A percentile compares a stretch with the other conserved stretches of the same genome.
Conservation (phyloP, 2,113 vertebrate species). For the Crotophaga sulcirostris region DNA sequence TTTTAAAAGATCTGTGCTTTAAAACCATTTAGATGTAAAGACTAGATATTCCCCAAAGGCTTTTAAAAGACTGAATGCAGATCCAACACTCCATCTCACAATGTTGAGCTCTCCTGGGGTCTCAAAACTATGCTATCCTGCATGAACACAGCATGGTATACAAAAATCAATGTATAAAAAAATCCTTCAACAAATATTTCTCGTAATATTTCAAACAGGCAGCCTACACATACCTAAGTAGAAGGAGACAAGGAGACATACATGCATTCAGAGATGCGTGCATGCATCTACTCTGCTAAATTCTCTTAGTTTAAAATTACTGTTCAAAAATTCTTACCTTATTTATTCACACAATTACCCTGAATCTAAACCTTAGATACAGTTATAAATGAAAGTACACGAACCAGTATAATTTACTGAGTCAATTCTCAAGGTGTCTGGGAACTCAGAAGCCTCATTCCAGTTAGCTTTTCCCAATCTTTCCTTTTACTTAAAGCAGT, state of each 20-base stretch:
- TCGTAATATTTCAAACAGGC: neutral
- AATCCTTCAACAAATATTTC: neutral
- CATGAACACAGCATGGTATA: neutral
- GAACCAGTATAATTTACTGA: neutral
- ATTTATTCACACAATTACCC: neutral
- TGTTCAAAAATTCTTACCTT: neutral
- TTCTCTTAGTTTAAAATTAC: neutral
- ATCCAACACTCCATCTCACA: neutral
- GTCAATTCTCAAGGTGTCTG: neutral
- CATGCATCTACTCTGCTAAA: neutral
- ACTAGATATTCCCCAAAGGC: neutral
- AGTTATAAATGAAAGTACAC: neutral
- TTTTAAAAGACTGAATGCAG: neutral
- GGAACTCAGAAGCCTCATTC: neutral
- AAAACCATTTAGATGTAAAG: neutral
- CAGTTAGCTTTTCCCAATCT: neutral
- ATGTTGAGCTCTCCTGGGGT: neutral
- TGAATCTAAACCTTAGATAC: neutral
- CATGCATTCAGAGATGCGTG: neutral
- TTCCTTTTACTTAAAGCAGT: neutral
- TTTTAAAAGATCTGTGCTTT: neutral
- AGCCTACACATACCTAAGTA: neutral
- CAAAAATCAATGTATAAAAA: neutral
- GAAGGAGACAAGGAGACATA: neutral
- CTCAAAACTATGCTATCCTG: neutral